phyloP scores from a whole-genome alignment of 1,140 invertebrate species.

The Zaprionus ornatus region DNA sequence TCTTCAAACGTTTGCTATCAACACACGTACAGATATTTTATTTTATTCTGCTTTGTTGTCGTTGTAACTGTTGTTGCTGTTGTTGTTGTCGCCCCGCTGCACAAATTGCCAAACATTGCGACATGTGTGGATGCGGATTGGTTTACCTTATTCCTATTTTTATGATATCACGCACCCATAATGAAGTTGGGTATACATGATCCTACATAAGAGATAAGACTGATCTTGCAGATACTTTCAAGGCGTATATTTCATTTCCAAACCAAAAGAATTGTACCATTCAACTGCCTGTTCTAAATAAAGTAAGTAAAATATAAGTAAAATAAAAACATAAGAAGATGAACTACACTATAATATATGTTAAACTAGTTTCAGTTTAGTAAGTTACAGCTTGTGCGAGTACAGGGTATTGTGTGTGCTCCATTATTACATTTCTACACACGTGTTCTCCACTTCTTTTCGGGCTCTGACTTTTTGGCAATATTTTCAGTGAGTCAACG shows the following conservation, averaged over 20 bases:
- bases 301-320: too few species aligned
- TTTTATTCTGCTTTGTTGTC: slow-evolving; percentile 65
- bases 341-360: too few species aligned
- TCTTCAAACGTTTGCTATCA: slow-evolving; percentile 36
- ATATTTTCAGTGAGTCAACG: slow-evolving; percentile 58
- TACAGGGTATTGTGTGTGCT: background rate
- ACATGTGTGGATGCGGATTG: slow-evolving; percentile 55
- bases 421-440: background rate
- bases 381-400: background rate
- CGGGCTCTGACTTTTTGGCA: slow-evolving; percentile 57
- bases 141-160: slow-evolving; percentile 55
- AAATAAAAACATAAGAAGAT: too few species aligned
- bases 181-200: background rate
- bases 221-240: too few species aligned
- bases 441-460: slow-evolving; percentile 14
- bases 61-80: slow-evolving; percentile 32
- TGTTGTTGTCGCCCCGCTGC: slow-evolving; percentile 59
- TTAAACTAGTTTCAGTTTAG: background rate
- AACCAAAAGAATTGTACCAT: too few species aligned
- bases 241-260: background rate
- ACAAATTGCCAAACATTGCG: slow-evolving; percentile 79
- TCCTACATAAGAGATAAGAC: too few species aligned
- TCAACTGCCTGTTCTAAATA: too few species aligned
- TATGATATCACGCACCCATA: background rate
- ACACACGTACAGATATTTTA: slow-evolving; percentile 68